Base-by-base conservation (phyloP, 2,113 vertebrate genomes). In the Chlamydotis undulata region DNA sequence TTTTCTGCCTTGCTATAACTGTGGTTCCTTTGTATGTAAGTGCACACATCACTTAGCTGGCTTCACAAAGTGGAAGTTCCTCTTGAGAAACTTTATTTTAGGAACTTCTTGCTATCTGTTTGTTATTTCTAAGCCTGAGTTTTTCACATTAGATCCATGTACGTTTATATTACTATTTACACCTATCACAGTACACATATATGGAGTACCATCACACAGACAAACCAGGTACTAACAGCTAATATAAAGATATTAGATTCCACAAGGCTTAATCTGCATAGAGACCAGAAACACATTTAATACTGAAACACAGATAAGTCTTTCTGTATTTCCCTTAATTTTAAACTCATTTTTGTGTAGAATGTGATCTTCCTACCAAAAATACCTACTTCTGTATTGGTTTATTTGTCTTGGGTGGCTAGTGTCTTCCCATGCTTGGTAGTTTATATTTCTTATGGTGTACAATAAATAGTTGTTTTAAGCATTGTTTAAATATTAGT, bases 191-290 rank as follows among this genome's bases (percentile, higher is more conserved):
- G 96, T 91, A 98, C 96, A 94, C 33, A 70, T 68, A 96, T 64
- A 95, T 97, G 92, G 74, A 96, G 96, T 92, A 97, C 94, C 94
- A 92, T 97, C 97, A 97, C 97, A 97, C 26, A 94, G 60, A 97
- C 89, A 94, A 96, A 95, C 93, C 86, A 93, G 92, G 89, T 93
- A 97, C 95, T 97, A 92, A 97, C 95, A 86, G 93, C 89, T 95
- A 96, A 91, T 92, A 95, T 92, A 97, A 75, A 92, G 73, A 97
- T 97, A 97, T 75, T 95, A 70, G 79, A 92, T 88, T 94, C 96
- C 92, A 98, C 94, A 96, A 83, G 70, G 81, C 89, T 95, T 94
- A 79, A 82, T 89, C 94, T 94, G 89, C 80, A 94, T 95, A 96
- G 94, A 97, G 95, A 96, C 96, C 97, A 94, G 96, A 90, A 95